Percentiles rank a stretch among this genome's conserved stretches.
Evolutionary conservation across 2,113 vertebrate species (phyloP).

Genomic region (Pseudonaja textilis): DNA sequence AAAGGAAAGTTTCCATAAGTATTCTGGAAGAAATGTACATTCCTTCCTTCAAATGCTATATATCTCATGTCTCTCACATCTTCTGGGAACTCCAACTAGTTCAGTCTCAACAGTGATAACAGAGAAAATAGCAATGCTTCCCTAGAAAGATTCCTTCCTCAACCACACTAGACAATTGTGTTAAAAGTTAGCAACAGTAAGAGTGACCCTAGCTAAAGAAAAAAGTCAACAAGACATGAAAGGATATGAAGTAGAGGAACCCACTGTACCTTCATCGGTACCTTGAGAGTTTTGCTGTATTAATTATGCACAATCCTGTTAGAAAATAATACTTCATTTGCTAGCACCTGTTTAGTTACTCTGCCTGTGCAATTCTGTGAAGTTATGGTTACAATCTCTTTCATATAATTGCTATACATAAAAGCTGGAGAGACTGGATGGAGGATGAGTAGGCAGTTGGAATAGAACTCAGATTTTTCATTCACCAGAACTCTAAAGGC

Average conservation of each 20-base stretch:
- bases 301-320: neutral
- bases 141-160: neutral
- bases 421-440: neutral
- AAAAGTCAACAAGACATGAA: neutral
- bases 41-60: neutral
- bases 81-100: neutral
- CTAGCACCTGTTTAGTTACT: neutral
- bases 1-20: neutral
- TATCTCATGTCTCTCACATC: neutral
- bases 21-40: neutral
- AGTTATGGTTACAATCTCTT: neutral
- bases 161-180: neutral
- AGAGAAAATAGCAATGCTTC: neutral
- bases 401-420: neutral
- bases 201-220: neutral
- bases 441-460: neutral
- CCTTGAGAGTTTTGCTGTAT: neutral
- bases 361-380: neutral
- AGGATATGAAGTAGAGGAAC: neutral
- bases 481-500: neutral
- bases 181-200: neutral
- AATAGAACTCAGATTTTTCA: conserved; percentile 10
- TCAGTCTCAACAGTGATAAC: neutral
- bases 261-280: neutral
- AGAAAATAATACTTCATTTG: neutral